Base-by-base conservation (phyloP, 2,113 vertebrate species). In the Entomyzon cyanotis region DNA sequence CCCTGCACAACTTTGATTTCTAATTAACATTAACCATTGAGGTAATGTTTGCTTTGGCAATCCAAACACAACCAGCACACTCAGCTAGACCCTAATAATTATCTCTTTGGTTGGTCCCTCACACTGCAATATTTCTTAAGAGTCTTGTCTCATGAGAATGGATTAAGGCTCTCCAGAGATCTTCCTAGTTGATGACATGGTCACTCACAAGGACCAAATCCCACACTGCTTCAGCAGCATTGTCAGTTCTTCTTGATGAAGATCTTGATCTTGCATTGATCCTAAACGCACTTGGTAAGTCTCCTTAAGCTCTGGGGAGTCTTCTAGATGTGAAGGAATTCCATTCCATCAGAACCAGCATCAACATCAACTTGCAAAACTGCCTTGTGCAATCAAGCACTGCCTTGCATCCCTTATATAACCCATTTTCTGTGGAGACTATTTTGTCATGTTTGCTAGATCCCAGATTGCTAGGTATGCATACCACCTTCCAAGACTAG, bases 341-440 rank as follows among this genome's bases (percentile, higher is more conserved):
- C 37, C 17, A 31, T 79, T 91, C n/a, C 17, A 22, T 49, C 22
- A 30, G 27, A 52, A 64, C 3, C 0, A 0, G 9, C 4, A 35
- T 17, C 22, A 15, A 64, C 12, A 63, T 4, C 1, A 2, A 47
- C 23, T 27, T 58, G 7, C 15, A 90, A 71, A 82, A 42, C 8
- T n/a, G 12, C 14, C 28, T 55, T 52, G 21, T 50, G 27, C 68
- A 91, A 79, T 63, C 37, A 53, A 84, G 7, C 24, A 41, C 19
- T 7, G 9, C 44, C 37, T 74, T 35, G 56, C 67, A 70, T 60
- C 4, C 11, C 4, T 55, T 4, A 0, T 13, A n/a, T 22, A 44
- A 14, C 5, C 3, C 16, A 67, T 9, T 31, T 71, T 23, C 52
- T 44, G 5, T 59, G 70, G 3, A 69, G 31, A 31, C 15, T 24